Evolutionary conservation across 2,888 invertebrate genomes (phyloP).

Genomic region (Anoplius nigerrimus): DNA sequence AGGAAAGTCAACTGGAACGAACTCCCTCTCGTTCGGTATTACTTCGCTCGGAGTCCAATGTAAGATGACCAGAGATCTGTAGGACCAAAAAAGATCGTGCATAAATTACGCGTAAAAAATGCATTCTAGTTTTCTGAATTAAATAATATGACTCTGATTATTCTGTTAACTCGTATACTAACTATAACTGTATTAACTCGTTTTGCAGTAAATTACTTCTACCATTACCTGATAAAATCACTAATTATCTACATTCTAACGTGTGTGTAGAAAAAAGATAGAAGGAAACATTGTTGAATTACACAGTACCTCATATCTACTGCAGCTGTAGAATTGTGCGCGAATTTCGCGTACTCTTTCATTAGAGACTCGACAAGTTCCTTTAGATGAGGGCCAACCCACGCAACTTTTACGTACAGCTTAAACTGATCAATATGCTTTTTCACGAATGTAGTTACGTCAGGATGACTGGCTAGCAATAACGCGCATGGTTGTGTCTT

Average conservation of each 20-base stretch:
- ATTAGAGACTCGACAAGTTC: constrained; percentile 72
- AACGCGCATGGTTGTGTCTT: constrained; percentile 63
- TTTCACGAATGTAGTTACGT: constrained; percentile 77
- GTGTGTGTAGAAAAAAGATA: no score
- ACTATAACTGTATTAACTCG: no score
- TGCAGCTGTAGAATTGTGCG: constrained; percentile 19
- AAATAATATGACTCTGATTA: no score
- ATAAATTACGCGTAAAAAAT: no score
- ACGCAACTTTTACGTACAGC: constrained; percentile 81
- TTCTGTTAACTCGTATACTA: no score
- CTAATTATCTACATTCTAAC: no score
- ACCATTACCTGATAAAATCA: no score
- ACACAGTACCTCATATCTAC: constrained; percentile 33
- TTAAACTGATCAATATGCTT: constrained; percentile 79
- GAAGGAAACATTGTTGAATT: no score
- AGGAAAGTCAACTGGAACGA: constrained; percentile 79
- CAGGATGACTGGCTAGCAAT: constrained; percentile 76
- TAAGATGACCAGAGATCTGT: constrained; percentile 78
- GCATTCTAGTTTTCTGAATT: no score
- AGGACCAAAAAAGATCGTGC: constrained; percentile 30
- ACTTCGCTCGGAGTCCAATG: constrained; percentile 83
- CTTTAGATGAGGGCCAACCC: constrained; percentile 81
- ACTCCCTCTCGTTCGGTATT: constrained; percentile 76
- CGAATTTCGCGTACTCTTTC: constrained; percentile 56
- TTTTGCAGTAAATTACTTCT: no score